Conservation (phyloP, 2,888 invertebrate species). For the Parnassius mnemosyne region DNA sequence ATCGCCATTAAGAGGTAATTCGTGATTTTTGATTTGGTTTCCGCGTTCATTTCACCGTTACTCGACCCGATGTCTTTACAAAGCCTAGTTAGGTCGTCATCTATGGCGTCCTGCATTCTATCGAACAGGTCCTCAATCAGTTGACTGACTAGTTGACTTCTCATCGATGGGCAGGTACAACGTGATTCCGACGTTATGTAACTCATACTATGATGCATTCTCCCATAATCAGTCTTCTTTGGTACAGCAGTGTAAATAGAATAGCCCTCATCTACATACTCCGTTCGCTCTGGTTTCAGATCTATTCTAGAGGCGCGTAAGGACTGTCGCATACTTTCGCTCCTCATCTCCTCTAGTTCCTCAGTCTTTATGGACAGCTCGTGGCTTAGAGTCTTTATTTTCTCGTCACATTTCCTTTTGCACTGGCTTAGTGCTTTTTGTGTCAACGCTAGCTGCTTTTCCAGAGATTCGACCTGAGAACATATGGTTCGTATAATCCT, state of each 20-base stretch:
- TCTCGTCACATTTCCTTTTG: conserved; percentile 78
- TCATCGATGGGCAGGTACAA: conserved; percentile 71
- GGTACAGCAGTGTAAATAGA: conserved; percentile 73
- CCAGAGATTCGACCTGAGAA: conserved; percentile 80
- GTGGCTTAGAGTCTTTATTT: conserved; percentile 78
- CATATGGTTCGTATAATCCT: conserved; percentile 68
- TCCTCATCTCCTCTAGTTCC: conserved; percentile 72
- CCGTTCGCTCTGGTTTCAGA: conserved; percentile 68
- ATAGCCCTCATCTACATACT: conserved; percentile 73
- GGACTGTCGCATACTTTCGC: conserved; percentile 68
- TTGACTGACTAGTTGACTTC: conserved; percentile 72
- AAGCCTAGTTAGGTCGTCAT: conserved; percentile 65
- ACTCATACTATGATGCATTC: conserved; percentile 76
- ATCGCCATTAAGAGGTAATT: conserved; percentile 78
- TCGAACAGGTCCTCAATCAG: conserved; percentile 73
- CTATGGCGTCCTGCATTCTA: conserved; percentile 65
- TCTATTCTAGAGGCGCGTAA: conserved; percentile 70
- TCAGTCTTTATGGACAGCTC: conserved; percentile 80
- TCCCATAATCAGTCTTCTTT: conserved; percentile 70
- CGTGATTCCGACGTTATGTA: conserved; percentile 66
- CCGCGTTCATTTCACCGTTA: conserved; percentile 56
- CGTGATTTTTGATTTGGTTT: conserved; percentile 75
- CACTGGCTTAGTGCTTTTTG: conserved; percentile 78
- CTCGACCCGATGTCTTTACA: conserved; percentile 61
- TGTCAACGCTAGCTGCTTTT: conserved; percentile 78